Evolutionary conservation across 1,140 invertebrate species (phyloP).

Genomic region (Neodiprion pinetum): DNA sequence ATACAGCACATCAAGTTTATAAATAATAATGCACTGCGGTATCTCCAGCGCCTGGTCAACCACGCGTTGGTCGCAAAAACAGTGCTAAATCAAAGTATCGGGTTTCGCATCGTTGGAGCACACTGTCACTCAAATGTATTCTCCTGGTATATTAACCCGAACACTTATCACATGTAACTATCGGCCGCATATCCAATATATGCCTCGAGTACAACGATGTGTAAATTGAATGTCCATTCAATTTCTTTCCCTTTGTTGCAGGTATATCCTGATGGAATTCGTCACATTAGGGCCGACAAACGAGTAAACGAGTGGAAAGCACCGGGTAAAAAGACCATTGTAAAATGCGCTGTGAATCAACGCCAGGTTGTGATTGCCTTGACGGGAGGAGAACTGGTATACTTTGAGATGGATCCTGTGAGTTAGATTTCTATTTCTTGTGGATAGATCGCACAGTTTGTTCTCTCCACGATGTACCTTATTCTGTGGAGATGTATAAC

Average conservation of each 20-base stretch:
- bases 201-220: conserved; percentile 12
- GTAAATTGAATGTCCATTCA: neutral
- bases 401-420: conserved; percentile 99
- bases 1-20: neutral
- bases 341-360: conserved; percentile 98
- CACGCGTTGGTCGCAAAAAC: conserved; percentile 51
- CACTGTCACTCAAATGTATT: conserved; percentile 32
- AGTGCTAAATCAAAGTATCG: conserved; percentile 48
- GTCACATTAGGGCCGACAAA: conserved; percentile 97
- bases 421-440: conserved; percentile 54
- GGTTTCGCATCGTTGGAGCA: conserved; percentile 54
- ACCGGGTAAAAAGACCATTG: conserved; percentile 95
- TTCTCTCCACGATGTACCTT: conserved; percentile 43
- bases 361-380: conserved; percentile 98
- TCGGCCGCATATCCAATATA: neutral
- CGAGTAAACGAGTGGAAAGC: conserved; percentile 99
- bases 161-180: conserved; percentile 22
- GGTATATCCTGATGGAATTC: conserved; percentile 98
- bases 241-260: conserved; percentile 43
- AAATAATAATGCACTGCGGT: conserved; percentile 45
- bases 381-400: conserved; percentile 96
- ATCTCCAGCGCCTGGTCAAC: conserved; percentile 52
- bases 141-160: conserved; percentile 43
- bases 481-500: conserved; percentile 47
- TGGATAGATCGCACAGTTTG: conserved; percentile 35